Evolutionary conservation across 1,140 invertebrate genomes (phyloP), one percentile per base, ranked within the genome.

Genomic region (Neuroterus valhalla): DNA sequence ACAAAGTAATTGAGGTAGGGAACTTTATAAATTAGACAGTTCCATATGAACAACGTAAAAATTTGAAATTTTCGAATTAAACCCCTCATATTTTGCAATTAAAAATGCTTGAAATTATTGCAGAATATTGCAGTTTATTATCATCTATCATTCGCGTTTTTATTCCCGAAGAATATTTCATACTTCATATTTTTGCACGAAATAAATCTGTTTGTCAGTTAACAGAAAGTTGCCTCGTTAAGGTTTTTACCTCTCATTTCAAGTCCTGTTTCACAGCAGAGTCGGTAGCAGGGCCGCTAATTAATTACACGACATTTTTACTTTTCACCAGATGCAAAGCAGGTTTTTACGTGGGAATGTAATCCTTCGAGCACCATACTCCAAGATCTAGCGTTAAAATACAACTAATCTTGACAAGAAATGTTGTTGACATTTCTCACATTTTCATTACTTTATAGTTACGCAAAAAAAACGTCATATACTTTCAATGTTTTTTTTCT

Each of bases 271-370:
- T 62, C 23, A 38, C 55, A 62, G 23, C 55, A n/a, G 55, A 62
- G 55, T 15, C 21, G 55, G 55, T 62, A 62, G 55, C 55, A 62
- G 55, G 55, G 31, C 55, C 55, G 12, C 26, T 62, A 62, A 62
- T 62, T 62, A 62, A 62, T 62, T 31, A 62, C 12, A 62, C 21
- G 12, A 38, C 55, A 62, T 62, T 62, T 62, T 62, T 62, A 62
- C 23, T 38, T 62, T 62, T 62, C 55, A n/a, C 23, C 55, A 62
- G 55, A 62, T 31, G 55, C 23, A 62, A 62, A 62, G 55, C 55
- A 62, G 55, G 55, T 62, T 62, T 62, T 62, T 62, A 62, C 23
- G 14, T 62, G 55, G 26, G 52, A 62, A 62, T 62, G 55, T 31
- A 62, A 62, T 31, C 21, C 11, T 62, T 62, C 5, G 3, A 62